phyloP scores from a whole-genome alignment of 2,797 vertebrate species.

The Pelodytes ibericus region DNA sequence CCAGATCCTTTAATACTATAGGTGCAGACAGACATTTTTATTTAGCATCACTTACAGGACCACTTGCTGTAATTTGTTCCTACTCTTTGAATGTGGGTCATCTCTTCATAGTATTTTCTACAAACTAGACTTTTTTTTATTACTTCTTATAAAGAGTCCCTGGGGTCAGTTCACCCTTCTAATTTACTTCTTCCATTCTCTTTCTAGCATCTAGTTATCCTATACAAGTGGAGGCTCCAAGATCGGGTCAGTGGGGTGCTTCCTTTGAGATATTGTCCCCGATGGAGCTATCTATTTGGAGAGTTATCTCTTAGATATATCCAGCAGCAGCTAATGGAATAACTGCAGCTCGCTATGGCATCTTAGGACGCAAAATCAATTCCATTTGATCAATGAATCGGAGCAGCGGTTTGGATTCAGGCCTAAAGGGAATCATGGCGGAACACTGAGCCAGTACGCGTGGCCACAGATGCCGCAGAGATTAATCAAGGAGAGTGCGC shows the following conservation, averaged over 20 bases:
- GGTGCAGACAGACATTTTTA: too few relatives aligned
- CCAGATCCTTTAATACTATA: too few relatives aligned
- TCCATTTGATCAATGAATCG: constrained; percentile 46
- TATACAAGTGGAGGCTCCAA: background rate
- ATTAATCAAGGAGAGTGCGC: constrained; percentile 46
- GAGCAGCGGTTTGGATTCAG: constrained; percentile 36
- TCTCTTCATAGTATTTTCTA: too few relatives aligned
- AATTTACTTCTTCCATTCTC: too few relatives aligned
- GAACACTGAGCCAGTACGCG: constrained; percentile 26
- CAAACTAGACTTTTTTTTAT: too few relatives aligned
- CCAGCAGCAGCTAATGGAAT: constrained; percentile 50
- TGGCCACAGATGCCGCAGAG: constrained; percentile 48
- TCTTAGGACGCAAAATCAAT: constrained; percentile 53
- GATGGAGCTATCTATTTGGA: constrained; percentile 36
- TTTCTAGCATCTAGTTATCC: background rate
- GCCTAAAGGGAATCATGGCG: constrained; percentile 13
- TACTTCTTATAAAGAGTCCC: too few relatives aligned
- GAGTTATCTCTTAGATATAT: constrained; percentile 28
- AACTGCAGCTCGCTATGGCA: constrained; percentile 32
- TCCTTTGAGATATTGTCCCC: constrained; percentile 20
- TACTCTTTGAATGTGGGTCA: too few relatives aligned
- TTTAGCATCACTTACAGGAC: too few relatives aligned
- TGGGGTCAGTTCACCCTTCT: too few relatives aligned
- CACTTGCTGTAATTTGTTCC: too few relatives aligned
- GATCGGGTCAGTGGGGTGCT: background rate